These are phyloP conservation scores for Tinea pellionella DNA, from an alignment of 2,888 invertebrate genomes.

Conservation along the genomic window DNA sequence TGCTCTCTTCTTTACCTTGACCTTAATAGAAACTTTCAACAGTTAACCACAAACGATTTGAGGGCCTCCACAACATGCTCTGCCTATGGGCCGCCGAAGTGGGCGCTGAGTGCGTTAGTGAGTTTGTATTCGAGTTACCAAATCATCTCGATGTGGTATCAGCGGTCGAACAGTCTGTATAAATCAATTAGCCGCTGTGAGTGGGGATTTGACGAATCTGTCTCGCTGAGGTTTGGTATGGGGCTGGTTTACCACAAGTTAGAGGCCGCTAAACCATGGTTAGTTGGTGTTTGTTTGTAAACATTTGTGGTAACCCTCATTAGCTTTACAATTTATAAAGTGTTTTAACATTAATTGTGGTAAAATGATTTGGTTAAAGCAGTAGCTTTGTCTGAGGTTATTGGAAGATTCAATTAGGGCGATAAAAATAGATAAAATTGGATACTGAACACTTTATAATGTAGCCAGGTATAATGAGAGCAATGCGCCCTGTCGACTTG, in stretches of 20 bases:
- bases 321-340: slow-evolving; percentile 4
- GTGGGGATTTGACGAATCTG: slow-evolving; percentile 11
- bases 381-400: too few species aligned
- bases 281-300: slow-evolving; percentile 7
- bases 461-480: too few species aligned
- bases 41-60: too few species aligned
- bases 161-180: slow-evolving; percentile 12
- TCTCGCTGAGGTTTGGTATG: slow-evolving; percentile 10
- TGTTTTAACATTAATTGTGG: not conserved
- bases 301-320: slow-evolving; percentile 1
- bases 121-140: slow-evolving; percentile 1
- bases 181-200: slow-evolving; percentile 9
- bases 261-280: not conserved
- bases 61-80: too few species aligned
- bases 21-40: too few species aligned
- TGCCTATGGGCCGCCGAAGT: too few species aligned
- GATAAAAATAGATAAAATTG: too few species aligned
- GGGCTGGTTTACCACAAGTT: not conserved
- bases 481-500: too few species aligned
- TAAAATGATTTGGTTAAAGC: not conserved
- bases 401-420: too few species aligned
- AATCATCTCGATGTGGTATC: slow-evolving; percentile 1
- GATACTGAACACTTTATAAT: too few species aligned
- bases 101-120: too few species aligned
- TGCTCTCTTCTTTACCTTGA: too few species aligned